Conservation (phyloP, 92 coral and sea anemone genomes). For the Palythoa grandis region DNA sequence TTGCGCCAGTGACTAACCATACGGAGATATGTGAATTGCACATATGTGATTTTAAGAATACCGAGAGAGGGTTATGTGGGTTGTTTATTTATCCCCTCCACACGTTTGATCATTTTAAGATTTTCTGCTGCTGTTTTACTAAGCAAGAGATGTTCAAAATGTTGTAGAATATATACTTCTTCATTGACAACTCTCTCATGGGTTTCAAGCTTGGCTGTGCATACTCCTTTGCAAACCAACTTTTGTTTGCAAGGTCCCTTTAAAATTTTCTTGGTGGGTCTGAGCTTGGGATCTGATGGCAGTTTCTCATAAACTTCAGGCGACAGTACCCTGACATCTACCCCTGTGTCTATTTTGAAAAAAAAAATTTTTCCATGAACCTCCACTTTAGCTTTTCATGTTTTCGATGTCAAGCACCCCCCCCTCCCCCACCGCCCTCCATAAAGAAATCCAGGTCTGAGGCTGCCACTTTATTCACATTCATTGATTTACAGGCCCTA, state of each 20-base stretch:
- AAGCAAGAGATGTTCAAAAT: conserved; percentile 37
- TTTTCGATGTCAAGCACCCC: conserved; percentile 21
- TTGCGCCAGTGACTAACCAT: no score
- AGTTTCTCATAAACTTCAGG: conserved; percentile 7
- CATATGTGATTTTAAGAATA: no score
- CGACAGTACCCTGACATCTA: conserved; percentile 23
- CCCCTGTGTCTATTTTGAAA: background rate
- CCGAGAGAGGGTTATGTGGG: no score
- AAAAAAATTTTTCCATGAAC: background rate
- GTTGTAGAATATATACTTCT: conserved; percentile 25
- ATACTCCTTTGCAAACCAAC: conserved; percentile 7
- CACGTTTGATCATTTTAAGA: no score
- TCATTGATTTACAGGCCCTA: no score
- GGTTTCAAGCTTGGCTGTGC: conserved; percentile 31
- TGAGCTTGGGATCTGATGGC: background rate
- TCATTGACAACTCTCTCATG: conserved; percentile 7
- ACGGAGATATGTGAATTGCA: no score
- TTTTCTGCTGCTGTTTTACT: conserved; percentile 36
- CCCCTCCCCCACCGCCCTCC: no score
- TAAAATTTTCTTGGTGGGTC: conserved; percentile 22
- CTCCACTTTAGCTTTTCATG: conserved; percentile 16
- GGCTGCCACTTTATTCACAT: background rate
- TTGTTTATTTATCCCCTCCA: no score
- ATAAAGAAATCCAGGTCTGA: conserved; percentile 53
- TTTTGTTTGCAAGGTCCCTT: no score